Percentiles rank a stretch among this genome's conserved stretches.
Conservation (phyloP, 1,140 invertebrate species). For the Drosophila chauvacae region DNA sequence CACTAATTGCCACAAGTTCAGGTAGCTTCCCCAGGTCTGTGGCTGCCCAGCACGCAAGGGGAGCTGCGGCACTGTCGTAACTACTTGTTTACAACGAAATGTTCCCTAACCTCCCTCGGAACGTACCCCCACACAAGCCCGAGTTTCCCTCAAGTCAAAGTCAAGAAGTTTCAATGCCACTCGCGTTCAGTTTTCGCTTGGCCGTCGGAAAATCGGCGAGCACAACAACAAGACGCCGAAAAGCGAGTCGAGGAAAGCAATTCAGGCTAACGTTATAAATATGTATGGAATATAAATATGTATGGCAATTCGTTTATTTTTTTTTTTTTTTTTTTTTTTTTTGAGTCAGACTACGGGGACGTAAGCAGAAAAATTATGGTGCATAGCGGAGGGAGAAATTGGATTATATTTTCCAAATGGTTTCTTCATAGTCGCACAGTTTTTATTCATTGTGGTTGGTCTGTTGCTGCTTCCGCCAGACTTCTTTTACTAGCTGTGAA, state of each 20-base stretch:
- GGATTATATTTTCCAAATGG: conserved; percentile 76
- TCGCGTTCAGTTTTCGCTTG: conserved; percentile 41
- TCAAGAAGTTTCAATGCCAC: conserved; percentile 62
- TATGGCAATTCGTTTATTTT: conserved; percentile 24
- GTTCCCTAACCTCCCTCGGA: conserved; percentile 4
- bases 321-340: neutral
- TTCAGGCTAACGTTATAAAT: conserved; percentile 57
- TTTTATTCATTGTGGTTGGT: conserved; percentile 5
- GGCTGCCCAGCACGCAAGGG: conserved; percentile 6
- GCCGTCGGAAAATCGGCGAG: conserved; percentile 14
- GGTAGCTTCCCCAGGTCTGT: neutral
- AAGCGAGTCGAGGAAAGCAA: conserved; percentile 18
- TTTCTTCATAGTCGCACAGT: conserved; percentile 46
- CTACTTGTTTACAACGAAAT: conserved; percentile 48
- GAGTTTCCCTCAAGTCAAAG: conserved; percentile 1
- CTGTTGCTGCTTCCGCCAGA: conserved; percentile 6
- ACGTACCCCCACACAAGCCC: neutral
- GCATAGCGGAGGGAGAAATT: conserved; percentile 44
- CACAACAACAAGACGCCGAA: conserved; percentile 18
- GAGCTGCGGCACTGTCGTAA: conserved; percentile 12
- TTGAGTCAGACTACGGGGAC: neutral
- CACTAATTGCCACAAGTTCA: conserved; percentile 24
- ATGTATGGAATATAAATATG: conserved; percentile 58
- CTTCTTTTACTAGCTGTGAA: conserved; percentile 9
- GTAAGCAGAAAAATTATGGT: conserved; percentile 8